These are phyloP conservation scores for Himalopsyche anomala DNA, from an alignment of 2,888 invertebrate species.

Conservation along the genomic window DNA sequence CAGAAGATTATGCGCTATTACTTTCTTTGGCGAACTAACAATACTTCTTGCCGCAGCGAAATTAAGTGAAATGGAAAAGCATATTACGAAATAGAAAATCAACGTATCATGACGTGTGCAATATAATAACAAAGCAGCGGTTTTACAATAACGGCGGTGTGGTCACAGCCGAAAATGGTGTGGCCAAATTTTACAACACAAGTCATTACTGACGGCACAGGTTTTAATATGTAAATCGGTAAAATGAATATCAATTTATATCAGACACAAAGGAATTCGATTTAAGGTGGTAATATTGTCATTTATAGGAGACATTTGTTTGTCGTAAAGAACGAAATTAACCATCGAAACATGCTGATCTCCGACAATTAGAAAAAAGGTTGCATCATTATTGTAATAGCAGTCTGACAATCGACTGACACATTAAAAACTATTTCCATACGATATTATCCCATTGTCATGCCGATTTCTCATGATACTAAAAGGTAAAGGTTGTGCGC, in stretches of 20 bases:
- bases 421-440: too few relatives aligned
- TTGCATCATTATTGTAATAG: too few relatives aligned
- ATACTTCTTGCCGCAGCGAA: neutral
- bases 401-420: too few relatives aligned
- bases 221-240: neutral
- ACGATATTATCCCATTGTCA: too few relatives aligned
- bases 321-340: too few relatives aligned
- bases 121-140: neutral
- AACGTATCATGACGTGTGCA: too few relatives aligned
- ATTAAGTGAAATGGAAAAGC: constrained; percentile 8
- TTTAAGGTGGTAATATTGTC: neutral
- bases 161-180: neutral
- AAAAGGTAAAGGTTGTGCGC: too few relatives aligned
- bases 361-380: too few relatives aligned
- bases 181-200: neutral
- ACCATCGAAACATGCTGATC: too few relatives aligned
- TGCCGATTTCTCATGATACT: too few relatives aligned
- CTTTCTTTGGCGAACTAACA: neutral
- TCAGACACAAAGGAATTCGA: neutral
- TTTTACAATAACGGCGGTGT: neutral
- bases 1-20: too few relatives aligned
- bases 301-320: too few relatives aligned
- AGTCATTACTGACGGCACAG: neutral
- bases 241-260: neutral
- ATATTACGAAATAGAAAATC: neutral